Conservation (phyloP, 2,797 vertebrate species). For the Podargus strigoides region DNA sequence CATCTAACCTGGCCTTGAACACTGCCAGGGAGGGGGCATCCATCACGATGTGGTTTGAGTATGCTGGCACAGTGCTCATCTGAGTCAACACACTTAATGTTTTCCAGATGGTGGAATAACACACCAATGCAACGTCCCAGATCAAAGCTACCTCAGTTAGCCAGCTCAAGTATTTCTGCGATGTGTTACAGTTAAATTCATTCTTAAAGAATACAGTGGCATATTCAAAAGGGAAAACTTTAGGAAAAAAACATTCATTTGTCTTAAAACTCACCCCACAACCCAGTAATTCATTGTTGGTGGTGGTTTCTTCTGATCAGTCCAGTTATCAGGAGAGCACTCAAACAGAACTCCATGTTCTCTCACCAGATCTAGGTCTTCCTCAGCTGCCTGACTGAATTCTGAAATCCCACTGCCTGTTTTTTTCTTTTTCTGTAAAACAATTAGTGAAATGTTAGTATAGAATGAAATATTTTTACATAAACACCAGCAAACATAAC, state of each 20-base stretch:
- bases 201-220: not conserved
- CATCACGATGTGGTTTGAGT: too few relatives aligned
- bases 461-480: not conserved
- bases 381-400: constrained; percentile 35
- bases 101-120: not conserved
- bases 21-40: too few relatives aligned
- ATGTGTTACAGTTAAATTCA: not conserved
- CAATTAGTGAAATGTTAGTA: not conserved
- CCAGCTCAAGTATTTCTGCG: not conserved
- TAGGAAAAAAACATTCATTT: not conserved
- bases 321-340: constrained; percentile 90
- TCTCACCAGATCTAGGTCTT: constrained; percentile 80
- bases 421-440: constrained; percentile 64
- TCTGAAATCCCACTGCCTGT: not conserved
- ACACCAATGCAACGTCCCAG: not conserved
- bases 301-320: constrained; percentile 86
- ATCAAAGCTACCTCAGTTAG: not conserved
- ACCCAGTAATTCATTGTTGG: constrained; percentile 96
- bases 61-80: rapidly evolving
- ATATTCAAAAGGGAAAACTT: not conserved
- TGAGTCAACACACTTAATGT: not conserved
- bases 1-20: too few relatives aligned
- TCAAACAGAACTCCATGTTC: constrained; percentile 95
- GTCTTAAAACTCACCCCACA: constrained; percentile 82
- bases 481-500: not conserved